These are phyloP conservation scores for Scaptomyza hsui DNA, from an alignment of 1,140 invertebrate genomes.

Conservation along the genomic window DNA sequence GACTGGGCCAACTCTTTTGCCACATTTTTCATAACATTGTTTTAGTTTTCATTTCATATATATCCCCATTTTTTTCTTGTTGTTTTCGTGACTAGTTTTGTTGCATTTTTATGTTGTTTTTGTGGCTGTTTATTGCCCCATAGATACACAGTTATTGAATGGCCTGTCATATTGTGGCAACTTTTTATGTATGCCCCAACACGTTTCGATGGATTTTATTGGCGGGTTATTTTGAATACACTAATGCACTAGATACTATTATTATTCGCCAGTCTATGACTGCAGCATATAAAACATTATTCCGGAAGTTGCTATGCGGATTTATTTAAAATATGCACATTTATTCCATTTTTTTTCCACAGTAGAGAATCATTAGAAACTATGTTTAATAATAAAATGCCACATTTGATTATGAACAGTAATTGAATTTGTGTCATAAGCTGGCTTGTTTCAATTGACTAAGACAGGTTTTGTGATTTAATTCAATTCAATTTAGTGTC, in stretches of 20 bases:
- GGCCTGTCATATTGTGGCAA: slow-evolving; percentile 78
- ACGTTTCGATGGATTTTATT: slow-evolving; percentile 66
- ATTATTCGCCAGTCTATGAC: slow-evolving; percentile 8
- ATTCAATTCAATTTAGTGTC: background rate
- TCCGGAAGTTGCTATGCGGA: slow-evolving; percentile 7
- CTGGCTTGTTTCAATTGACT: slow-evolving; percentile 5
- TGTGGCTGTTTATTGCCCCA: slow-evolving; percentile 72
- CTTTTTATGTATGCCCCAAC: slow-evolving; percentile 67
- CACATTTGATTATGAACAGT: background rate
- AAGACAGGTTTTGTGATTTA: background rate
- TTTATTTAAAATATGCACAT: slow-evolving; percentile 2
- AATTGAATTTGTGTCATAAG: slow-evolving; percentile 7
- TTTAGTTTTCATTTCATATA: slow-evolving; percentile 50
- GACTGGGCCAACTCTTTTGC: slow-evolving; percentile 53
- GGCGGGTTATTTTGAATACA: slow-evolving; percentile 46
- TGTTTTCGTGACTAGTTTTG: slow-evolving; percentile 24
- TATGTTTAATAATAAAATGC: slow-evolving; percentile 6
- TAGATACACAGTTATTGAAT: slow-evolving; percentile 72
- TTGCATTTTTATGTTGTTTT: slow-evolving; percentile 71
- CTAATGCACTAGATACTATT: slow-evolving; percentile 59
- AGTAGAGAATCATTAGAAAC: background rate
- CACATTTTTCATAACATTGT: slow-evolving; percentile 51
- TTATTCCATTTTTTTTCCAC: slow-evolving; percentile 1
- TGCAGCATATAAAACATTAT: slow-evolving; percentile 18
- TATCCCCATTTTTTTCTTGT: background rate